These are phyloP conservation scores for Phyto melanocephala DNA, from an alignment of 2,888 invertebrate species.

Conservation along the genomic window DNA sequence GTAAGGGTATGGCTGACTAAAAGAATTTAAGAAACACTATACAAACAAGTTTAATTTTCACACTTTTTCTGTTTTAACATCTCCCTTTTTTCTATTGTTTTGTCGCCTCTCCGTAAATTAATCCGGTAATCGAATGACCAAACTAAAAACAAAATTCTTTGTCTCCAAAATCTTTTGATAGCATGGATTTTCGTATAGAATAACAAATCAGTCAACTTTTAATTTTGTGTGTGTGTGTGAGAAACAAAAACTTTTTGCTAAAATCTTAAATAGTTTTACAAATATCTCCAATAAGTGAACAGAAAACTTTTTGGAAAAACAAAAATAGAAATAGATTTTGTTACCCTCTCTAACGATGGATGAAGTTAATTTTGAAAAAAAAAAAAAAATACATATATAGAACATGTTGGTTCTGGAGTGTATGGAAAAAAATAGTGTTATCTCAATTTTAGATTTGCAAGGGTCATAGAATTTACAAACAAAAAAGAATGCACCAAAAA, in stretches of 20 bases:
- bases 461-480: conserved; percentile 2
- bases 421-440: conserved; percentile 31
- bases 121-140: background rate
- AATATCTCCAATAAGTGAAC: background rate
- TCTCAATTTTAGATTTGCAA: conserved; percentile 22
- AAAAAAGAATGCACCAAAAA: background rate
- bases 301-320: conserved; percentile 1
- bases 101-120: background rate
- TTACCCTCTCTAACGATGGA: background rate
- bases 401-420: conserved; percentile 1
- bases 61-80: background rate
- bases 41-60: background rate
- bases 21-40: background rate
- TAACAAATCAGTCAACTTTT: background rate
- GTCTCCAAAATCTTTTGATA: background rate
- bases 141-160: background rate
- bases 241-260: background rate
- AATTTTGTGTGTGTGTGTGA: background rate
- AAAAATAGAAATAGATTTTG: no score
- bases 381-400: background rate
- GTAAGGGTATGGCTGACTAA: no score
- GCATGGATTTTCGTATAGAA: background rate
- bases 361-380: conserved; percentile 2
- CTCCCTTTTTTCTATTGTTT: no score
- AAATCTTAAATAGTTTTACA: background rate